Evolutionary conservation across 2,113 vertebrate species (phyloP).

Genomic region (Cynopterus brachyotis): DNA sequence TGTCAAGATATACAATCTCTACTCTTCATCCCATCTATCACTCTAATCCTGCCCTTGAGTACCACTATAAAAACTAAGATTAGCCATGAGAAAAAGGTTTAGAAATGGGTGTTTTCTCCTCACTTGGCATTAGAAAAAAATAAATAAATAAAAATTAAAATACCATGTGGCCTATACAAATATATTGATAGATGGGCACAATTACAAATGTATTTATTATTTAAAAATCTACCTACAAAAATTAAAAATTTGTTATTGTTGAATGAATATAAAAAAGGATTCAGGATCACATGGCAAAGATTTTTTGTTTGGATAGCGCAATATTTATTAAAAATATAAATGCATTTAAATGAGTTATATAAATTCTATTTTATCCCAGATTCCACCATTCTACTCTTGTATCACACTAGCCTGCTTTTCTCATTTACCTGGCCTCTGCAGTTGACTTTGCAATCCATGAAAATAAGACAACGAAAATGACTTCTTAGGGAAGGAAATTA

Average conservation of each 20-base stretch:
- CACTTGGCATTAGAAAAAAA: not conserved
- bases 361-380: not conserved
- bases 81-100: not conserved
- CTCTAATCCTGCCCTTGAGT: not conserved
- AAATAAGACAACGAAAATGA: not conserved
- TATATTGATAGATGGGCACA: not conserved
- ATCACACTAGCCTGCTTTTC: not conserved
- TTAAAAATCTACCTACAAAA: not conserved
- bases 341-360: not conserved
- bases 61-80: not conserved
- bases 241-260: not conserved
- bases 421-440: not conserved
- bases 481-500: conserved; percentile 21
- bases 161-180: not conserved
- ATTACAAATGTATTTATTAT: not conserved
- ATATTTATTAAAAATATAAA: not conserved
- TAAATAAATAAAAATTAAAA: not conserved
- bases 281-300: not conserved
- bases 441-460: not conserved
- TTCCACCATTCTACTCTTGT: not conserved
- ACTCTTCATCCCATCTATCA: not conserved
- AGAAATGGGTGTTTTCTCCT: not conserved
- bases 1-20: not conserved
- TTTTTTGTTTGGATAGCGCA: not conserved
- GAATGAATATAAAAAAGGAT: conserved; percentile 11